Percentiles rank a stretch among this genome's conserved stretches.
phyloP scores from a whole-genome alignment of 2,888 invertebrate species.

The Euclidia mi region DNA sequence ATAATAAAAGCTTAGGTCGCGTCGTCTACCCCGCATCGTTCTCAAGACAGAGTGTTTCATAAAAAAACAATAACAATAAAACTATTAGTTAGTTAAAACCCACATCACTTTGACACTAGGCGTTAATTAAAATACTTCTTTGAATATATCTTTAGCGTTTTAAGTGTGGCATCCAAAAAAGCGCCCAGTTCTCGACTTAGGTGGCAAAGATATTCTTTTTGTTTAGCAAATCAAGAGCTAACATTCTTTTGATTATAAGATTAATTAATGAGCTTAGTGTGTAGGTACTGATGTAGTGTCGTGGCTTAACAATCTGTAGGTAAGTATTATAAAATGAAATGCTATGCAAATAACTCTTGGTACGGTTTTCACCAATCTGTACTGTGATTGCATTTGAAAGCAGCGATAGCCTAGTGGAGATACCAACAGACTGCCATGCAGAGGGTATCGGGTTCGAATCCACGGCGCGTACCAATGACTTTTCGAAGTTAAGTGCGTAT shows the following conservation, averaged over 20 bases:
- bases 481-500: no score
- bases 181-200: slow-evolving; percentile 44
- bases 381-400: no score
- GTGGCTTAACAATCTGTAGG: no score
- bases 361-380: no score
- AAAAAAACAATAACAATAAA: slow-evolving; percentile 38
- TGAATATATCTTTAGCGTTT: slow-evolving; percentile 35
- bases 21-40: slow-evolving; percentile 10
- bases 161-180: slow-evolving; percentile 52
- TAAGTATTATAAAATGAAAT: no score
- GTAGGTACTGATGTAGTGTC: no score
- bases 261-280: slow-evolving; percentile 8
- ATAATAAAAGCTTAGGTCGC: no score
- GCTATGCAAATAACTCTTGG: no score
- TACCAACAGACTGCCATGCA: no score
- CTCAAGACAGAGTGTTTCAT: slow-evolving; percentile 16
- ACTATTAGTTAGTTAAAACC: slow-evolving; percentile 47
- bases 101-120: slow-evolving; percentile 56
- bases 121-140: slow-evolving; percentile 56
- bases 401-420: no score
- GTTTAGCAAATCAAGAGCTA: slow-evolving; percentile 29
- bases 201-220: slow-evolving; percentile 46
- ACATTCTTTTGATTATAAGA: slow-evolving; percentile 10
- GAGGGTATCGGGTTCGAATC: no score
- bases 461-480: no score